Base-by-base conservation (phyloP, 2,797 vertebrate genomes). In the Falco cherrug region DNA sequence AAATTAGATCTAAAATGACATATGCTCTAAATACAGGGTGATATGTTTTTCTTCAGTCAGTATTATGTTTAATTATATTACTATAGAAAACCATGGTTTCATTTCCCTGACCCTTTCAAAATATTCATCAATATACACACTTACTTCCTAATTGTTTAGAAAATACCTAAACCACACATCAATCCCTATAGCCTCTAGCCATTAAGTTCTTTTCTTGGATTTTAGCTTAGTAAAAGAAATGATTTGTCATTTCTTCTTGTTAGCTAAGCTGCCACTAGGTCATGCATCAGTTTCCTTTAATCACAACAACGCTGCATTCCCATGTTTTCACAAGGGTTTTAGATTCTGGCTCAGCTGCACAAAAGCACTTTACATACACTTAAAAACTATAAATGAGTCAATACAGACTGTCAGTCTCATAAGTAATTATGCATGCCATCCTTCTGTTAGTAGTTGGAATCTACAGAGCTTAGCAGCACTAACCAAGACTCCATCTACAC, bases 271-370 rank as follows among this genome's bases (percentile, higher is more conserved):
- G 73, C 67, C 57, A 37, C 75, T 85, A 68, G 26, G 88, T 74
- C 88, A 89, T 5, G n/a, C 80, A 74, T 80, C 70, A 70, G 29
- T 74, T 87, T 82, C 70, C 90, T 89, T 89, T 89, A 87, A 82
- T 90, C 81, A 89, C 90, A 94, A 6, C 70, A 81, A 9, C 56
- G 39, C 39, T 90, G 71, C 71, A 57, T 37, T 60, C n/a, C 48
- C 31, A 19, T 35, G 37, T 92, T 91, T 89, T 67, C 70, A 93
- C 37, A 56, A 84, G 87, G 53, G 63, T 41, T 95, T 95, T 89
- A 69, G 51, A 63, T 53, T 74, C 87, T 82, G 83, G 18, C 56
- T 89, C 83, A 87, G 85, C 78, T 96, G 74, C 56, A 80, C 63
- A 53, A 28, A 76, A 97, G 67, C 70, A 43, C 56, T 90, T 82